Conservation (phyloP, 2,113 vertebrate species). For the Suncus etruscus region DNA sequence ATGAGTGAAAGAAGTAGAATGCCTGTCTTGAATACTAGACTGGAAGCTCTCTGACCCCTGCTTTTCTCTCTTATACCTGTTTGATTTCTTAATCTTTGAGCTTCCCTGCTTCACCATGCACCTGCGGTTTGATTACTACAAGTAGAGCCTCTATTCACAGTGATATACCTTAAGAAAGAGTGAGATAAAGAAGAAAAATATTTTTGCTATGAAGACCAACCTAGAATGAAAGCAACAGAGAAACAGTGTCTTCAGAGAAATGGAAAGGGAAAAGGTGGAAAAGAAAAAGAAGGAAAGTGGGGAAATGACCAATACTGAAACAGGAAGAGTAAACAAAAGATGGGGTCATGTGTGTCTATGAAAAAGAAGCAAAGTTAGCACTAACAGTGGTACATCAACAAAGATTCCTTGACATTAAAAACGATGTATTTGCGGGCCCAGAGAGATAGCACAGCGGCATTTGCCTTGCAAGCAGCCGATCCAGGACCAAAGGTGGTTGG, state of each 20-base stretch:
- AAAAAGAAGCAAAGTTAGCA: neutral
- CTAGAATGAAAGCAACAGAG: neutral
- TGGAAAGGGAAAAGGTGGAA: too few relatives aligned
- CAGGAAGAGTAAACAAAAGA: neutral
- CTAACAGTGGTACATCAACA: neutral
- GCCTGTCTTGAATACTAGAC: too few relatives aligned
- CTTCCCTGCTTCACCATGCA: too few relatives aligned
- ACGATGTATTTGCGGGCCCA: neutral
- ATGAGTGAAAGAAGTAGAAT: too few relatives aligned
- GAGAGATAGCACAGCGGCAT: too few relatives aligned
- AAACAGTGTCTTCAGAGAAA: neutral
- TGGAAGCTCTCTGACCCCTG: too few relatives aligned
- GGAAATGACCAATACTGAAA: neutral
- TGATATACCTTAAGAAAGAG: neutral
- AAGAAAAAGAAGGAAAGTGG: neutral
- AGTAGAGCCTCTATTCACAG: too few relatives aligned
- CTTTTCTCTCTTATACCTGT: too few relatives aligned
- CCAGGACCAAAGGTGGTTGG: too few relatives aligned
- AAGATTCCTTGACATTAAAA: neutral
- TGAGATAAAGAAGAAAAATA: neutral
- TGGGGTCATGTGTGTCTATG: rapidly evolving
- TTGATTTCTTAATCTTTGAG: too few relatives aligned
- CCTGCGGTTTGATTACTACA: too few relatives aligned
- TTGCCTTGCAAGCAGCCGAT: too few relatives aligned
- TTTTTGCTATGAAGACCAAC: neutral